phyloP scores from a whole-genome alignment of 2,888 invertebrate species.

The Plebejus anna region DNA sequence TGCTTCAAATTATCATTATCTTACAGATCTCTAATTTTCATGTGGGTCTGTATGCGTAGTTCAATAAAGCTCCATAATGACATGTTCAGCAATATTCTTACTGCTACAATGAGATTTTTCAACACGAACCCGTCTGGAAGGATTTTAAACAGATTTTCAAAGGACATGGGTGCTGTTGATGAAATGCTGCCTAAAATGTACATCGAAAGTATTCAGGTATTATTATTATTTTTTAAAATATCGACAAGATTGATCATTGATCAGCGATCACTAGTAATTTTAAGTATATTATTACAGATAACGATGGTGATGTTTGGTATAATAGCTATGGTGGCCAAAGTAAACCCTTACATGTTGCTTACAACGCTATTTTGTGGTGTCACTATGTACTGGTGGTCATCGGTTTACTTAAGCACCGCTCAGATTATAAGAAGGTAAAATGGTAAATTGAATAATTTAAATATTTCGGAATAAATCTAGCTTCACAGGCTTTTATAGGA shows the following conservation, averaged over 20 bases:
- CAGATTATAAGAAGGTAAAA: conserved; percentile 83
- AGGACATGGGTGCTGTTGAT: conserved; percentile 89
- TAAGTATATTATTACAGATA: conserved; percentile 55
- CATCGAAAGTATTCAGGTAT: conserved; percentile 73
- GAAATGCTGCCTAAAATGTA: conserved; percentile 79
- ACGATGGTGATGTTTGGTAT: conserved; percentile 85
- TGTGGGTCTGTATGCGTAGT: conserved; percentile 85
- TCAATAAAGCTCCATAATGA: conserved; percentile 86
- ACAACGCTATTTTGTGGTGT: conserved; percentile 81
- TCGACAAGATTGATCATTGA: not conserved
- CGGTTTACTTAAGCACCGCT: conserved; percentile 84
- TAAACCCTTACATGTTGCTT: conserved; percentile 83
- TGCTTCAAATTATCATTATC: not conserved
- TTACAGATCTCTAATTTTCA: conserved; percentile 83
- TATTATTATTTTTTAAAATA: not conserved
- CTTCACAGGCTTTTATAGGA: too few relatives aligned
- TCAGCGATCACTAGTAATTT: not conserved
- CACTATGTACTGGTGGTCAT: conserved; percentile 82
- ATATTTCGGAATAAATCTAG: not conserved
- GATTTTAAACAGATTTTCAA: conserved; percentile 90
- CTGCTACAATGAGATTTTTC: conserved; percentile 88
- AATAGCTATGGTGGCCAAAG: conserved; percentile 83
- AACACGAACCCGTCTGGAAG: conserved; percentile 90
- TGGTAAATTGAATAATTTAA: not conserved
- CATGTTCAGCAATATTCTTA: conserved; percentile 85